Evolutionary conservation across 2,888 invertebrate species (phyloP).

Genomic region (Camptogramma bilineatum): DNA sequence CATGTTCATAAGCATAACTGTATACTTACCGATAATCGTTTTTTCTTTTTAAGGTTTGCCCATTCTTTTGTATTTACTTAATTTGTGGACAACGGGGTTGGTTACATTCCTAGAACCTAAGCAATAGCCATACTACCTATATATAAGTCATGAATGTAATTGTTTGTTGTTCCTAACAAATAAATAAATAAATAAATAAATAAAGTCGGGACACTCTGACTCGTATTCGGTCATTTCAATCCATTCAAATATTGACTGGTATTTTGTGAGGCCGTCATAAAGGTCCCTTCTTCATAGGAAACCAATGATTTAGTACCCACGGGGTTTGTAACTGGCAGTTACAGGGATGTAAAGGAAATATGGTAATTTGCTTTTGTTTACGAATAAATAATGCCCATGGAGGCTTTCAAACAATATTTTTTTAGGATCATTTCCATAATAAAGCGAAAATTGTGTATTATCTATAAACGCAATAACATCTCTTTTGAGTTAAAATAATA

Average conservation of each 20-base stretch:
- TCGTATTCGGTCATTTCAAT: no score
- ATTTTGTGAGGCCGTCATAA: not conserved
- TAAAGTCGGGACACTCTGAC: no score
- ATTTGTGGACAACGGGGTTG: no score
- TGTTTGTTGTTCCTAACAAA: no score
- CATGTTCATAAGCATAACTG: no score
- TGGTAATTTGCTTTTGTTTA: constrained; percentile 29
- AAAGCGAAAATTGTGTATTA: not conserved
- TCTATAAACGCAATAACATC: not conserved
- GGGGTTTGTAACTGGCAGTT: constrained; percentile 15
- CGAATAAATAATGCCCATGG: constrained; percentile 16
- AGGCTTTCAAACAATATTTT: constrained; percentile 13
- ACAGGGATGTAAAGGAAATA: constrained; percentile 23
- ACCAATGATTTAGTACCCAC: not conserved
- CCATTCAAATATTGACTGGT: not conserved
- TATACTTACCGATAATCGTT: no score
- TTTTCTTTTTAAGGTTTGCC: no score
- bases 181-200: no score
- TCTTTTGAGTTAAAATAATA: not conserved
- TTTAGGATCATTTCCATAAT: constrained; percentile 9
- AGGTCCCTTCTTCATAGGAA: not conserved
- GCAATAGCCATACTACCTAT: no score
- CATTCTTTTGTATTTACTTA: no score
- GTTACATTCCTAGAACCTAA: no score
- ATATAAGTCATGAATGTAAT: no score